These are phyloP conservation scores for Aythya baeri DNA, from an alignment of 2,113 vertebrate genomes.

Conservation along the genomic window DNA sequence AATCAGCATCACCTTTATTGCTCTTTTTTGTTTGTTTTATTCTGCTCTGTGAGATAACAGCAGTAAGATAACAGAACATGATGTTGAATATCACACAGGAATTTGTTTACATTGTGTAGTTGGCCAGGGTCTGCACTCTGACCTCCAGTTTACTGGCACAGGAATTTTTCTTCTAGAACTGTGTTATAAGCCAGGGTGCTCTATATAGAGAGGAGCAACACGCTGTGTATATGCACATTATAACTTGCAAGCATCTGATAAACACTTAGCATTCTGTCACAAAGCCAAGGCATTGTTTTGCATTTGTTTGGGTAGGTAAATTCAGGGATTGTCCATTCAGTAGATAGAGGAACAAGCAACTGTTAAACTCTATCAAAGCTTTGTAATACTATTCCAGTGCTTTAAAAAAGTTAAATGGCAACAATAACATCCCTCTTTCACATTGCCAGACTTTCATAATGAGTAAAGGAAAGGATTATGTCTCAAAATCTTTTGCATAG, in stretches of 20 bases:
- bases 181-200: neutral
- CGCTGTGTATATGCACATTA: fast-evolving
- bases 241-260: neutral
- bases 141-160: neutral
- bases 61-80: neutral
- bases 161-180: neutral
- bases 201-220: neutral
- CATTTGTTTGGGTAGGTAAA: neutral
- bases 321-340: neutral
- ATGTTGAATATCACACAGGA: neutral
- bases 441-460: neutral
- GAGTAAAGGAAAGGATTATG: neutral
- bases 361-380: neutral
- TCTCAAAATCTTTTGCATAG: neutral
- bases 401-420: neutral
- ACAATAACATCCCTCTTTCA: neutral
- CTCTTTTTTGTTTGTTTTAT: neutral
- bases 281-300: neutral
- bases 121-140: neutral
- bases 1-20: neutral
- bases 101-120: neutral
- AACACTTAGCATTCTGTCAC: neutral
- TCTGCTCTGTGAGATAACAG: neutral
- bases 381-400: neutral
- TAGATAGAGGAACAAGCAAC: neutral